Evolutionary conservation across 2,888 invertebrate genomes (phyloP), one percentile per base, ranked within the genome.

Genomic region (Aspidapion aeneum): DNA sequence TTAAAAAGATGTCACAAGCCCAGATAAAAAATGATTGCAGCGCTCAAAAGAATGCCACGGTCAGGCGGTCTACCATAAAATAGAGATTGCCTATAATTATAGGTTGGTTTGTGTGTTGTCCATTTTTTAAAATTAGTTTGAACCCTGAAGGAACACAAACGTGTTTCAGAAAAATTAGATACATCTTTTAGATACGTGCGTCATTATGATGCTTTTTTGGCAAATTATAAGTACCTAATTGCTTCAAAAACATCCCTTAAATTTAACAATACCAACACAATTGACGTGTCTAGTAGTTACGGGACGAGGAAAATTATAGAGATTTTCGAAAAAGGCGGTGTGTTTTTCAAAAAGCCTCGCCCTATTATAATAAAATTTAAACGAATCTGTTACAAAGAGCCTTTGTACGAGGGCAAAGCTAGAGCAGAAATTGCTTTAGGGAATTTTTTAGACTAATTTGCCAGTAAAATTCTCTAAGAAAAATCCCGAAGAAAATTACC

Each of bases 71-170:
- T 72, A 72, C 74, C 75, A 74, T 76, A 74, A 74, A 74, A 74
- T 75, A 75, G 73, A 77, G 75, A 78, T 76, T 76, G 74, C 74
- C 77, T 76, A 75, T 77, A 78, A 78, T 78, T 78, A 78, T 75
- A 73, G 78, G 77, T 75, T 75, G 68, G 67, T 69, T 69, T 70
- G 68, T 72, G 73, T 55, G 21, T 74, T 74, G 75, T 76, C 74
- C 75, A 74, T 74, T 73, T 76, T 74, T 75, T 72, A 72, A 76
- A 76, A 78, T 76, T 77, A 76, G 76, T 77, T 77, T 76, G 73
- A 74, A 65, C 35, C 35, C 35, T 12, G 35, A 12, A 35, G 35
- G 35, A 35, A 35, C 35, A 35, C 35, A 35, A 35, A 35, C 35
- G 35, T 35, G 35, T 35, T 35, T 35, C 35, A 35, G 12, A 35